Conservation (phyloP, 2,888 invertebrate genomes). For the Plebejus melissa region DNA sequence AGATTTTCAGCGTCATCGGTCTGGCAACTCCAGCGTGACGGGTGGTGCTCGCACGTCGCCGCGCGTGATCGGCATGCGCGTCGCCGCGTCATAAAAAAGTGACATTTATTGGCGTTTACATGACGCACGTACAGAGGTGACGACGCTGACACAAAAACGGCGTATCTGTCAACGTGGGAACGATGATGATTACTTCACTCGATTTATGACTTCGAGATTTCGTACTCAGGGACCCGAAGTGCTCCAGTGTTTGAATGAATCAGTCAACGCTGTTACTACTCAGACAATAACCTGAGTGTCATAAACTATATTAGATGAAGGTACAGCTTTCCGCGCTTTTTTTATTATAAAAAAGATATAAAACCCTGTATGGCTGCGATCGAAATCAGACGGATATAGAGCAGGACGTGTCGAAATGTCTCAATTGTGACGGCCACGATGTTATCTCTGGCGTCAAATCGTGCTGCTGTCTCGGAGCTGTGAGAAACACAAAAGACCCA, state of each 20-base stretch:
- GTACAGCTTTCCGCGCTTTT: neutral
- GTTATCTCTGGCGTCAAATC: constrained; percentile 72
- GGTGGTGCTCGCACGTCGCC: constrained; percentile 43
- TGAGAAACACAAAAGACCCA: constrained; percentile 74
- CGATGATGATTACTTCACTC: constrained; percentile 30
- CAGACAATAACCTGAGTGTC: neutral
- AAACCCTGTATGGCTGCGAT: neutral
- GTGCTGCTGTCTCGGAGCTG: constrained; percentile 72
- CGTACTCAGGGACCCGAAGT: neutral
- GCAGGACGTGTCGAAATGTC: constrained; percentile 71
- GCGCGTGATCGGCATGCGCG: constrained; percentile 72
- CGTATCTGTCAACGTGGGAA: constrained; percentile 69
- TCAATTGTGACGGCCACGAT: constrained; percentile 68
- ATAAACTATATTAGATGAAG: neutral
- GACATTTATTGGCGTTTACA: constrained; percentile 78
- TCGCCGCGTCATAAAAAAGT: constrained; percentile 73
- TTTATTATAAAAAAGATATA: neutral
- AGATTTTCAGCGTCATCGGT: neutral
- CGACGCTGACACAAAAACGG: constrained; percentile 64
- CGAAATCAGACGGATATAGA: constrained; percentile 52
- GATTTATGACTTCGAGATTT: neutral
- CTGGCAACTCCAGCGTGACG: constrained; percentile 7
- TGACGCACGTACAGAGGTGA: constrained; percentile 72
- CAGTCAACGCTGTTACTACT: too few relatives aligned
- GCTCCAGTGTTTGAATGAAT: too few relatives aligned